A percentile compares a stretch with the other conserved stretches of the same genome.
Conservation (phyloP, 1,140 invertebrate species). For the Drosophila suzukii region DNA sequence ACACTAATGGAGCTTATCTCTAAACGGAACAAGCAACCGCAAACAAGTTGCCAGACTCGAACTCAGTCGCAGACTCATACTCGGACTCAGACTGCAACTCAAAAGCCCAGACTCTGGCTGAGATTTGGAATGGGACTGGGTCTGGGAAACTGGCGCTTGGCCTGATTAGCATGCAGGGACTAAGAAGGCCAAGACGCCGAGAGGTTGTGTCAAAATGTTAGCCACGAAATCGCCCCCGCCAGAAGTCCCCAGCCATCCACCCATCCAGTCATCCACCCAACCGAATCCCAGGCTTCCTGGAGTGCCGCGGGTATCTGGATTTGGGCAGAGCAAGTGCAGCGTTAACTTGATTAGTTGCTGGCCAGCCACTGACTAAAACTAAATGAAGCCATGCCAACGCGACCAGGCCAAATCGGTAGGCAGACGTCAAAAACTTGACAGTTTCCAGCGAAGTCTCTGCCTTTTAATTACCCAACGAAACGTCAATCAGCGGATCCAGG, state of each 20-base stretch:
- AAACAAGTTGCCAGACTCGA: constrained; percentile 64
- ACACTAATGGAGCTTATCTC: constrained; percentile 84
- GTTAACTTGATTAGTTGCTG: constrained; percentile 76
- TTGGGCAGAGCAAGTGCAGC: constrained; percentile 69
- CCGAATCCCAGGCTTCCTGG: constrained; percentile 18
- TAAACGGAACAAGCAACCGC: constrained; percentile 84
- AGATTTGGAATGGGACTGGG: constrained; percentile 15
- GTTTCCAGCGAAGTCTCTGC: constrained; percentile 69
- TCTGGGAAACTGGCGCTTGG: constrained; percentile 61
- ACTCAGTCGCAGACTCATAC: constrained; percentile 5
- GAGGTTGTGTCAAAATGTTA: constrained; percentile 69
- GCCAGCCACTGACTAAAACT: constrained; percentile 35
- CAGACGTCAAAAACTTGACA: constrained; percentile 71
- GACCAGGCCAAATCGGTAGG: constrained; percentile 46
- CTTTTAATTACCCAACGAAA: constrained; percentile 75
- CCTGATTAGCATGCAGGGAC: constrained; percentile 75
- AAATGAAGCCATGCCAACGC: constrained; percentile 69
- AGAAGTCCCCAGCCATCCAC: neutral
- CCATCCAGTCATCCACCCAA: neutral
- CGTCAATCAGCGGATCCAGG: constrained; percentile 58
- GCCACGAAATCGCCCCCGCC: constrained; percentile 57
- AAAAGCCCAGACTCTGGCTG: constrained; percentile 20
- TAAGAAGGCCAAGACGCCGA: constrained; percentile 41
- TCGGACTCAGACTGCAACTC: neutral
- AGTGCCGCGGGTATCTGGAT: constrained; percentile 47